phyloP scores from a whole-genome alignment of 30 jellyfish, hydroid and myxozoan genomes.

The Aurelia coerulea region DNA sequence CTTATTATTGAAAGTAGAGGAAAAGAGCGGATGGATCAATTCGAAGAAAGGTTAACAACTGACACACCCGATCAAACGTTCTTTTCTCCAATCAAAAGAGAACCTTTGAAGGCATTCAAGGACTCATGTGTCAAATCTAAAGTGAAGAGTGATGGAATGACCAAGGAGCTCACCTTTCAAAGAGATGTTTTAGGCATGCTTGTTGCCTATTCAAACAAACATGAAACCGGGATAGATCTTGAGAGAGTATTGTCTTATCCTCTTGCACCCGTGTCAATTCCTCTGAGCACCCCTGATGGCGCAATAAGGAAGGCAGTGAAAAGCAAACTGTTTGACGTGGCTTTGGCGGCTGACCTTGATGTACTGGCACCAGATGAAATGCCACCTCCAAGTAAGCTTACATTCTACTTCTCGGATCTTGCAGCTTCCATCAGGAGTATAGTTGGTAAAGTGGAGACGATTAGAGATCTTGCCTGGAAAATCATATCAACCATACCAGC shows the following conservation, averaged over 20 bases:
- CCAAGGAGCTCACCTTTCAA: constrained; percentile 42
- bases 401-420: background rate
- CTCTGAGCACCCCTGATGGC: constrained; percentile 27
- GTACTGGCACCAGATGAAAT: too few species aligned
- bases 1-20: constrained; percentile 36
- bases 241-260: constrained; percentile 38
- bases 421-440: background rate
- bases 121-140: constrained; percentile 19
- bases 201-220: constrained; percentile 22
- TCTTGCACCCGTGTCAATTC: constrained; percentile 36
- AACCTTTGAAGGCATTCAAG: constrained; percentile 28
- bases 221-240: constrained; percentile 36
- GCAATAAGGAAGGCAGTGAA: constrained; percentile 4
- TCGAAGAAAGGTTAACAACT: constrained; percentile 21
- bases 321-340: background rate
- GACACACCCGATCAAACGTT: background rate
- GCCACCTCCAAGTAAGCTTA: too few species aligned
- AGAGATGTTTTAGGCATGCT: constrained; percentile 49
- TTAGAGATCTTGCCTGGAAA: constrained; percentile 27
- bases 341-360: too few species aligned
- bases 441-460: constrained; percentile 23
- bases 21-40: constrained; percentile 4
- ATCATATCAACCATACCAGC: constrained; percentile 14
- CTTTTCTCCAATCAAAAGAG: constrained; percentile 38
- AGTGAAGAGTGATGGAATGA: constrained; percentile 18